Conservation (phyloP, 1,140 invertebrate genomes). For the Parasteatoda tepidariorum region DNA sequence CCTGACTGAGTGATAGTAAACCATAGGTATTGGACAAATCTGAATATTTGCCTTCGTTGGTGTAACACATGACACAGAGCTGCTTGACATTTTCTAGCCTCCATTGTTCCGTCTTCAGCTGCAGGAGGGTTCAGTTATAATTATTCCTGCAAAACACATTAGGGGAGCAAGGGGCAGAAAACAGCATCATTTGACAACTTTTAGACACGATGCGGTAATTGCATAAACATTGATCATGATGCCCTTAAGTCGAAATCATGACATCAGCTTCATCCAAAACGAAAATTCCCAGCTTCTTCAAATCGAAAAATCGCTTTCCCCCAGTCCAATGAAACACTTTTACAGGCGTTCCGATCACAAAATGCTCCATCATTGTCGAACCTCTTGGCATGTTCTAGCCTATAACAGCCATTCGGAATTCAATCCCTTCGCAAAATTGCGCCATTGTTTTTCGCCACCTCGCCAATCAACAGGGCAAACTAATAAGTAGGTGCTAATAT, state of each 20-base stretch:
- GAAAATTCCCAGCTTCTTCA: conserved; percentile 92
- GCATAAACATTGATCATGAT: conserved; percentile 97
- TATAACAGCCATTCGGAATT: conserved; percentile 89
- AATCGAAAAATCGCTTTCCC: conserved; percentile 87
- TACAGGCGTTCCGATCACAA: conserved; percentile 91
- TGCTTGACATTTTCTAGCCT: conserved; percentile 97
- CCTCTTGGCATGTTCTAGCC: conserved; percentile 81
- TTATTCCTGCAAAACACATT: too few species aligned
- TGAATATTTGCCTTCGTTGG: conserved; percentile 83
- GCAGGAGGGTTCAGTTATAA: too few species aligned
- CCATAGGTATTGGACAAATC: conserved; percentile 97
- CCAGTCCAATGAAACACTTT: conserved; percentile 83
- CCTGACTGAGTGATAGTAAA: conserved; percentile 95
- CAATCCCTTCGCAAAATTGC: conserved; percentile 87
- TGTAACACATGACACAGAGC: conserved; percentile 91
- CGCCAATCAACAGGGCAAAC: conserved; percentile 94
- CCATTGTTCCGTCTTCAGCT: conserved; percentile 91
- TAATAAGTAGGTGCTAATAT: conserved; percentile 94
- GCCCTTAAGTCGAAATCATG: conserved; percentile 98
- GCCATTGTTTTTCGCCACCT: conserved; percentile 92
- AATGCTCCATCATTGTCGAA: conserved; percentile 80
- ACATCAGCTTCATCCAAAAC: conserved; percentile 99
- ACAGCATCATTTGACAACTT: too few species aligned
- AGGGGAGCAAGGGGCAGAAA: too few species aligned
- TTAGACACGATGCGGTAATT: too few species aligned